These are phyloP conservation scores for Gryllus longicercus DNA, from an alignment of 2,888 invertebrate species.

Conservation along the genomic window DNA sequence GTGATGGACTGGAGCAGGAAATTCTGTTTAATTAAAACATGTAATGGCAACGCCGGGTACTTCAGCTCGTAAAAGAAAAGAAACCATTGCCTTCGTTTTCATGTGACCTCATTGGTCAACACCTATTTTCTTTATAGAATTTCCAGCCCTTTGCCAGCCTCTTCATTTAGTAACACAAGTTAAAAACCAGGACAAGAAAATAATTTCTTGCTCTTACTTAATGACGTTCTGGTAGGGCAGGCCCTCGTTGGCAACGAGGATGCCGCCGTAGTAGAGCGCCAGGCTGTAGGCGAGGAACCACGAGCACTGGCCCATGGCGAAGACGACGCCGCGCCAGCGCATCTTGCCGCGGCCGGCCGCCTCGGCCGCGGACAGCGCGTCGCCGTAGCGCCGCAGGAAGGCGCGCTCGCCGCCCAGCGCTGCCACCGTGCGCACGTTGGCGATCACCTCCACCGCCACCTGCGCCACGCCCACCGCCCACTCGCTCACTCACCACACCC, in stretches of 20 bases:
- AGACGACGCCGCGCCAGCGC: constrained; percentile 65
- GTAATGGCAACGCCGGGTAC: too few relatives aligned
- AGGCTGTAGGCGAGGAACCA: constrained; percentile 70
- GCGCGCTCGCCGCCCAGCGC: constrained; percentile 62
- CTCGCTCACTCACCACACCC: too few relatives aligned
- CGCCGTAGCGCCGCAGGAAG: constrained; percentile 58
- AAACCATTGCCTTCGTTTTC: too few relatives aligned
- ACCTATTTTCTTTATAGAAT: too few relatives aligned
- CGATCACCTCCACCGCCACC: constrained; percentile 68
- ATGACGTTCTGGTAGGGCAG: constrained; percentile 65
- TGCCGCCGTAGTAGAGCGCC: constrained; percentile 68
- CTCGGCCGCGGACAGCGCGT: constrained; percentile 54
- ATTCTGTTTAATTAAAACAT: too few relatives aligned
- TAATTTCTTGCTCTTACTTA: constrained; percentile 52
- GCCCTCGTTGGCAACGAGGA: constrained; percentile 60
- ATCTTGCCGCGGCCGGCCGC: constrained; percentile 53
- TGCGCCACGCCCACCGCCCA: too few relatives aligned
- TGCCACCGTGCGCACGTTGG: constrained; percentile 67
- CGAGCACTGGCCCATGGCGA: constrained; percentile 66
- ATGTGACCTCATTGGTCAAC: too few relatives aligned
- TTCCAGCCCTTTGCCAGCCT: too few relatives aligned
- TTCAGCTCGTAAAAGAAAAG: too few relatives aligned
- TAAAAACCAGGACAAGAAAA: not conserved
- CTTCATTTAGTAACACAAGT: too few relatives aligned
- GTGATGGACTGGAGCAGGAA: too few relatives aligned